These are phyloP conservation scores for Aricia artaxerxes DNA, from an alignment of 2,888 invertebrate species.

Conservation along the genomic window DNA sequence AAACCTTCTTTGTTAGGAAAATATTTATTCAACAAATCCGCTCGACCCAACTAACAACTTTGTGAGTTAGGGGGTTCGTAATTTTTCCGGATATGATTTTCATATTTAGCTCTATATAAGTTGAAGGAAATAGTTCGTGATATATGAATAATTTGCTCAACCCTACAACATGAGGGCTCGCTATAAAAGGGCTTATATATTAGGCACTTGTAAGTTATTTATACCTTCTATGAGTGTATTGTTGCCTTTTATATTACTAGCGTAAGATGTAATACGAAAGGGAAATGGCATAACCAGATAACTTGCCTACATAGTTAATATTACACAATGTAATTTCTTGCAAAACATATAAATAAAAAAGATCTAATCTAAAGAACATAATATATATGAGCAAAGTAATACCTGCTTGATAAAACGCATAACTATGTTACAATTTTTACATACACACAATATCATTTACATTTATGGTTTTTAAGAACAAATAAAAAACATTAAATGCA, in stretches of 20 bases:
- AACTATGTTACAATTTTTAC: too few species aligned
- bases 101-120: slow-evolving; percentile 7
- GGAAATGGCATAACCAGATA: background rate
- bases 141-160: slow-evolving; percentile 12
- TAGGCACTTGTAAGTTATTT: slow-evolving; percentile 15
- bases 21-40: slow-evolving; percentile 6
- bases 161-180: slow-evolving; percentile 7
- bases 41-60: slow-evolving; percentile 2
- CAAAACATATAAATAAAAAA: background rate
- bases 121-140: slow-evolving; percentile 8
- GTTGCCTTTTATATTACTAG: background rate
- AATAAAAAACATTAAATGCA: too few species aligned
- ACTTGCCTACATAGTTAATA: background rate
- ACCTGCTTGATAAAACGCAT: too few species aligned
- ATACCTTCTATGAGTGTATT: slow-evolving; percentile 5
- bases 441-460: too few species aligned
- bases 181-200: slow-evolving; percentile 21
- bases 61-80: background rate
- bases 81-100: slow-evolving; percentile 5
- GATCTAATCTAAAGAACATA: too few species aligned
- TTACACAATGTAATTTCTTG: background rate
- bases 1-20: background rate
- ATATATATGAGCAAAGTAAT: too few species aligned
- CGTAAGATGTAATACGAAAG: background rate
- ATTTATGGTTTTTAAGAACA: too few species aligned